Evolutionary conservation across 2,113 vertebrate species (phyloP), one percentile per base, ranked within the genome.

Genomic region (Pantherophis guttatus): DNA sequence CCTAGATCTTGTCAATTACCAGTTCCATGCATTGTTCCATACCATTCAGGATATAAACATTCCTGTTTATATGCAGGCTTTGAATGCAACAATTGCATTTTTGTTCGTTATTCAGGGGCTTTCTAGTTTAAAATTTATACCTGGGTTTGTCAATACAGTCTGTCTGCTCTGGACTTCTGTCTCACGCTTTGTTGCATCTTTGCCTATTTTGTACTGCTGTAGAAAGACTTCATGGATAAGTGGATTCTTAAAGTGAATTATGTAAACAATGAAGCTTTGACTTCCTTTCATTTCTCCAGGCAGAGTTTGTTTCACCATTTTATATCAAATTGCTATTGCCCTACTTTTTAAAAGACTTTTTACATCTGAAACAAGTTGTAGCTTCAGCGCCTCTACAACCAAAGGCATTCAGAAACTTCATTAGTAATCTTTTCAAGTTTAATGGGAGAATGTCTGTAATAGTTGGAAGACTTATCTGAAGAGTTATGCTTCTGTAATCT

Each of bases 251-350:
- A 92, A 88, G 58, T 50, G 50, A 87, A 52, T 86, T 86, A 8
- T 88, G n/a, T 92, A 92, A 92, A 92, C 86, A 92, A 55, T 88
- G 86, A 92, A 65, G 86, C 26, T 88, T 88, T 92, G 91, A 88
- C 48, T 92, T 65, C 2, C 24, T 62, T 92, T 86, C 50, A 88
- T 88, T 33, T 88, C 59, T 88, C 52, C 23, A 3, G 5, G 86
- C 86, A 88, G 33, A 87, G 57, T 62, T 65, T 92, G n/a, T 54
- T 88, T 33, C 50, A 65, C 86, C 87, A 39, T 92, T 62, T 62
- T 53, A 9, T 87, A 50, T 92, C 86, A 53, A 53, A 92, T 57
- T 54, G 58, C 21, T 92, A 3, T 70, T 88, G 86, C 50, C 59
- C 91, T 88, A 87, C 91, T 92, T 92, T 88, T 65, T 70, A 88